Evolutionary conservation across 2,113 vertebrate species (phyloP).

Genomic region (Oryzias melastigma): DNA sequence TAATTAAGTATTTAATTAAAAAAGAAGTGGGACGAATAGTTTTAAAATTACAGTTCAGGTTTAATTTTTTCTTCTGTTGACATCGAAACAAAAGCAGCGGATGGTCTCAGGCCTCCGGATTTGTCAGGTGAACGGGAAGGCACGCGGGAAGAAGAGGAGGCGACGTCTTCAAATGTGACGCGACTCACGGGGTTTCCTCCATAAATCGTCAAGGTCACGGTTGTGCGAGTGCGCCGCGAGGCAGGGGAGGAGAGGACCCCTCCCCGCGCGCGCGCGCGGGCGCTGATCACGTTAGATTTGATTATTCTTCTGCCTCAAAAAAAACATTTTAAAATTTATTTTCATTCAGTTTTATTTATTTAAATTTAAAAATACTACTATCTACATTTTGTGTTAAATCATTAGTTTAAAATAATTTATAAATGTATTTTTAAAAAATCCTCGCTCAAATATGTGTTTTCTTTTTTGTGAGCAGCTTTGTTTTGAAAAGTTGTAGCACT

Average conservation of each 20-base stretch:
- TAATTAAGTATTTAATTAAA: too few species aligned
- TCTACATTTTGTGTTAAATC: too few species aligned
- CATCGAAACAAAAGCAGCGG: not conserved
- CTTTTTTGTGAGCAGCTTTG: too few species aligned
- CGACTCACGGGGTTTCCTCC: slow-evolving; percentile 68
- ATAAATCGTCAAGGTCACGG: slow-evolving; percentile 70
- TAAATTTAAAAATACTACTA: too few species aligned
- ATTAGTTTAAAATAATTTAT: too few species aligned
- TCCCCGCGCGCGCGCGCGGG: slow-evolving; percentile 46
- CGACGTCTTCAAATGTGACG: slow-evolving; percentile 53
- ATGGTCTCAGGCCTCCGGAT: not conserved
- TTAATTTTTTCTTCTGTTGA: too few species aligned
- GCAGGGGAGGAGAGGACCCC: slow-evolving; percentile 11
- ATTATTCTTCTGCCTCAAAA: not conserved
- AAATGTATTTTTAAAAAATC: too few species aligned
- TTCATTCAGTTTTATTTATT: not conserved
- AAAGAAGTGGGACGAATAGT: too few species aligned
- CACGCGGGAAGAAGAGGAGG: slow-evolving; percentile 5
- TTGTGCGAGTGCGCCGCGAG: slow-evolving; percentile 47
- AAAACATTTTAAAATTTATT: not conserved
- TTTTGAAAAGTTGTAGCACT: too few species aligned
- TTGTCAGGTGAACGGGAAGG: not conserved
- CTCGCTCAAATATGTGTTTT: too few species aligned
- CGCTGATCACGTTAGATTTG: slow-evolving; percentile 13
- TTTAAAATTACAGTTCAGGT: too few species aligned